phyloP scores from a whole-genome alignment of 2,797 vertebrate species.

The Bradypodion ventrale region DNA sequence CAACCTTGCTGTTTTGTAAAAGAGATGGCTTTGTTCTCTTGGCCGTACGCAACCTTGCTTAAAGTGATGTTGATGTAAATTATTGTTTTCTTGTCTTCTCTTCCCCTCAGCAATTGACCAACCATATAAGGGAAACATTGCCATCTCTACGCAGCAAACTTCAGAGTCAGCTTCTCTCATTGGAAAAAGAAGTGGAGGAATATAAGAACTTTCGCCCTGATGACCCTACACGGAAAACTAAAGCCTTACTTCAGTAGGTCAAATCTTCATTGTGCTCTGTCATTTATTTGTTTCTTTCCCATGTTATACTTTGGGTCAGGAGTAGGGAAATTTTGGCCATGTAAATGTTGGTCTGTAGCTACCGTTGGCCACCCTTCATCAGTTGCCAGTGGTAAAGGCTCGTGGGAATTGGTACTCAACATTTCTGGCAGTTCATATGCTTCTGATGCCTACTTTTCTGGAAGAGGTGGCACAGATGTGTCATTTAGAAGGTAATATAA shows the following conservation, averaged over 20 bases:
- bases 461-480: not conserved
- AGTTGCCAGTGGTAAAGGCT: not conserved
- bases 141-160: conserved; percentile 92
- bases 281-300: not conserved
- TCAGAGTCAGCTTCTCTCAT: conserved; percentile 93
- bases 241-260: conserved; percentile 93
- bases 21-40: not conserved
- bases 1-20: not conserved
- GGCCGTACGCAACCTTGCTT: not conserved
- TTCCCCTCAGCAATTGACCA: conserved; percentile 89
- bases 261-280: not conserved
- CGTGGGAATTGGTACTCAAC: too few species aligned
- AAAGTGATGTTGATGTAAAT: not conserved
- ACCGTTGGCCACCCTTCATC: not conserved
- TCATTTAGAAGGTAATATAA: not conserved
- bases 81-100: rapidly evolving
- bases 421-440: too few species aligned
- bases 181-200: conserved; percentile 98
- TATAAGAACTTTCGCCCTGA: conserved; percentile 96
- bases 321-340: not conserved
- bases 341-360: not conserved
- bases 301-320: not conserved
- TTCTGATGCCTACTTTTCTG: too few species aligned
- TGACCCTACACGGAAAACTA: conserved; percentile 96
- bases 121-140: conserved; percentile 95